phyloP scores from a whole-genome alignment of 2,797 vertebrate species.

The Tragelaphus eurycerus region DNA sequence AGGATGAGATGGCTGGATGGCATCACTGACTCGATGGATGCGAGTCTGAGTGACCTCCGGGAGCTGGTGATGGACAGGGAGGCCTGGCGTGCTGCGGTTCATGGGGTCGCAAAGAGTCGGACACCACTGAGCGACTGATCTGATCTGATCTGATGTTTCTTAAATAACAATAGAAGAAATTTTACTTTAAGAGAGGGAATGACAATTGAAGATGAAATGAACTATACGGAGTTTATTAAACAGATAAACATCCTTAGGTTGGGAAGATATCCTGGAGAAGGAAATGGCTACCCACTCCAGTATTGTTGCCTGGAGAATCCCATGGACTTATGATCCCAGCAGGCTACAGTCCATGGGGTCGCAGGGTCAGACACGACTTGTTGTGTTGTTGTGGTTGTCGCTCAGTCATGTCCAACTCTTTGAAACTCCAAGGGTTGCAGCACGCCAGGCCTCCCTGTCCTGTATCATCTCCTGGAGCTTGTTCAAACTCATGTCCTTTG shows the following conservation, averaged over 20 bases:
- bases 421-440: neutral
- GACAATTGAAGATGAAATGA: neutral
- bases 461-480: neutral
- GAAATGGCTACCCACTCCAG: neutral
- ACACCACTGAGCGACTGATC: no score
- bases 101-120: no score
- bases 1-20: no score
- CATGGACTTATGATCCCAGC: neutral
- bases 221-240: neutral
- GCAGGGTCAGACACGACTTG: accelerated
- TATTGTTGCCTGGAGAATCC: neutral
- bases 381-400: neutral
- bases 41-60: no score
- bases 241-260: neutral
- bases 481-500: neutral
- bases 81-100: no score
- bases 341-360: neutral
- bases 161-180: neutral
- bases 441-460: neutral
- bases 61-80: no score
- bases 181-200: neutral
- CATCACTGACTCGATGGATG: no score
- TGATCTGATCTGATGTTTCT: neutral
- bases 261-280: neutral
- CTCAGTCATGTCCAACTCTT: neutral